These are phyloP conservation scores for Mellilla xanthometata DNA, from an alignment of 2,888 invertebrate species.

Conservation along the genomic window DNA sequence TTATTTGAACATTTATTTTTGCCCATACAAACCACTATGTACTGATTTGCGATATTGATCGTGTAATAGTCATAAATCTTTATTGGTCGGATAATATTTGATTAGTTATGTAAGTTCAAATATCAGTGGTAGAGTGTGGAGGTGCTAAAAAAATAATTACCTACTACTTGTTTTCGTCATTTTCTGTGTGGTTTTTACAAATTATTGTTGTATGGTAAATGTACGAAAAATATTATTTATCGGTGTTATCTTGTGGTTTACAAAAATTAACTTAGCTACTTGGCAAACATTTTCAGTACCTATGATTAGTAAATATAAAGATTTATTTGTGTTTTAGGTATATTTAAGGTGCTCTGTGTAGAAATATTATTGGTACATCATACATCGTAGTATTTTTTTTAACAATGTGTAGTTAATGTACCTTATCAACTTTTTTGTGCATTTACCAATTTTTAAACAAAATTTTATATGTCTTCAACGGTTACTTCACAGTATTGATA, in stretches of 20 bases:
- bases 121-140: constrained; percentile 64
- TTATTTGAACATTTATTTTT: no score
- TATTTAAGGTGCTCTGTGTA: no score
- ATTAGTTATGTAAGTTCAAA: constrained; percentile 55
- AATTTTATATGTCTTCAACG: constrained; percentile 47
- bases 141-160: constrained; percentile 71
- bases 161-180: constrained; percentile 51
- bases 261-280: not conserved
- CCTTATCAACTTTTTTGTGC: constrained; percentile 44
- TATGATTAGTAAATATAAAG: no score
- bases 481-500: constrained; percentile 79
- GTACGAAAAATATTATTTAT: constrained; percentile 37
- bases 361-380: no score
- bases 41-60: constrained; percentile 53
- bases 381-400: no score
- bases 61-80: constrained; percentile 50
- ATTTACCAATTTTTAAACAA: constrained; percentile 42
- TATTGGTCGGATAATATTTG: constrained; percentile 48
- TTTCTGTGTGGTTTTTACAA: constrained; percentile 52
- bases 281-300: no score
- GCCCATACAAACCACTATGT: constrained; percentile 41
- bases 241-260: not conserved
- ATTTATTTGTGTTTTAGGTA: no score
- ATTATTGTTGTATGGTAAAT: constrained; percentile 47
- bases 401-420: no score